Evolutionary conservation across 2,888 invertebrate genomes (phyloP), one percentile per base, ranked within the genome.

Genomic region (Acleris literana): DNA sequence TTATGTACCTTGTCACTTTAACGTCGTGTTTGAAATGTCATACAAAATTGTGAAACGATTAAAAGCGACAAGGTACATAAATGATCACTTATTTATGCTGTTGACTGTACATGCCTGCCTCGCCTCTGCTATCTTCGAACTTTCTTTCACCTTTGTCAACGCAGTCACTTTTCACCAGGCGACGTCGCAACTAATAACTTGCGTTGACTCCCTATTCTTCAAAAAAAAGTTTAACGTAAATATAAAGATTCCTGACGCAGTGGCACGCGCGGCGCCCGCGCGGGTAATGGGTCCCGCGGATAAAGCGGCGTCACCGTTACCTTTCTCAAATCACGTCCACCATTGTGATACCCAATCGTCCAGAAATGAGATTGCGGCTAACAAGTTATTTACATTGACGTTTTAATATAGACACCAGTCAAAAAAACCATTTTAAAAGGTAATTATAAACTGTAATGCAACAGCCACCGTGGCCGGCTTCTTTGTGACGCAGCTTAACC

Each of bases 311-410:
- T 88, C 86, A 91, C 92, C 92, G 92, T 92, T 92, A 92, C 91
- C 89, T 91, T 89, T 90, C 92, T 90, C 92, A 89, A 89, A 91
- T 91, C 92, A 92, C 92, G 92, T 92, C 90, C 92, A 89, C 92
- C 90, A 92, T 92, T 92, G 92, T 92, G 90, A 92, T 91, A 92
- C 90, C 90, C 92, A 92, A 92, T 91, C 90, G 91, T 83, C 85
- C 86, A 88, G 92, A 92, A 92, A 92, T 92, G 92, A 92, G 92
- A 92, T 92, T 90, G 92, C 92, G 90, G 92, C 92, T 92, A 92
- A 92, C 92, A 92, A 92, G 92, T 92, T 92, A 92, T 92, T 92
- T 92, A 92, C 92, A 90, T 92, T 92, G 92, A 92, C 92, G 92
- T 92, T 92, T 92, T 92, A 92, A 92, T 92, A 91, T 89, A 90